phyloP scores from a whole-genome alignment of 2,797 vertebrate species.

The Chaunax sp. region DNA sequence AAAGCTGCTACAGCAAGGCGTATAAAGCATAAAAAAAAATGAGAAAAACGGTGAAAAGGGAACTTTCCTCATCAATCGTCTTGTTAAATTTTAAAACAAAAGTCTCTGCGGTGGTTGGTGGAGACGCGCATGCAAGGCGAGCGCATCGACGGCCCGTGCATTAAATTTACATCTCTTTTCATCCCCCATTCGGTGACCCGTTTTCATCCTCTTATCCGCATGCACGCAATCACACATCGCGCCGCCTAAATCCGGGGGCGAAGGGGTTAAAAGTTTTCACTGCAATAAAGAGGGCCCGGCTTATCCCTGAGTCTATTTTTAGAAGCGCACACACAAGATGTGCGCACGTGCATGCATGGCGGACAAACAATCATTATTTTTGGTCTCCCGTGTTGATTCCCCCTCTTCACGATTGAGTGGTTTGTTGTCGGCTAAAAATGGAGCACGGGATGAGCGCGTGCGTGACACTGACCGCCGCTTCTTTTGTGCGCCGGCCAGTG shows the following conservation, averaged over 20 bases:
- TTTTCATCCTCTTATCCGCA: slow-evolving; percentile 48
- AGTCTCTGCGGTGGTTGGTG: slow-evolving; percentile 4
- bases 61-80: background rate
- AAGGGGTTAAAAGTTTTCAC: slow-evolving; percentile 81
- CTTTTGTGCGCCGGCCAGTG: slow-evolving; percentile 44
- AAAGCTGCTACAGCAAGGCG: slow-evolving; percentile 7
- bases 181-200: slow-evolving; percentile 23
- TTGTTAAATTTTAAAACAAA: background rate
- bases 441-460: slow-evolving; percentile 42
- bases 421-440: slow-evolving; percentile 61
- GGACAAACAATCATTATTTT: slow-evolving; percentile 77
- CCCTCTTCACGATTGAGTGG: slow-evolving; percentile 44
- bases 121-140: background rate
- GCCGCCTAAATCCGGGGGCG: slow-evolving; percentile 57
- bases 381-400: slow-evolving; percentile 63
- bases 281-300: slow-evolving; percentile 80
- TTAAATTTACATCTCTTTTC: slow-evolving; percentile 39
- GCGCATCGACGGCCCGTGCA: slow-evolving; percentile 9
- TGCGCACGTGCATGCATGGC: slow-evolving; percentile 68
- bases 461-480: slow-evolving; percentile 47
- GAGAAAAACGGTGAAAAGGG: background rate
- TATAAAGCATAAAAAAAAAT: background rate
- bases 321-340: slow-evolving; percentile 69
- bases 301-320: slow-evolving; percentile 81
- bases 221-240: slow-evolving; percentile 31